Base-by-base conservation (phyloP, 2,888 invertebrate genomes). In the Drosophila cognata region DNA sequence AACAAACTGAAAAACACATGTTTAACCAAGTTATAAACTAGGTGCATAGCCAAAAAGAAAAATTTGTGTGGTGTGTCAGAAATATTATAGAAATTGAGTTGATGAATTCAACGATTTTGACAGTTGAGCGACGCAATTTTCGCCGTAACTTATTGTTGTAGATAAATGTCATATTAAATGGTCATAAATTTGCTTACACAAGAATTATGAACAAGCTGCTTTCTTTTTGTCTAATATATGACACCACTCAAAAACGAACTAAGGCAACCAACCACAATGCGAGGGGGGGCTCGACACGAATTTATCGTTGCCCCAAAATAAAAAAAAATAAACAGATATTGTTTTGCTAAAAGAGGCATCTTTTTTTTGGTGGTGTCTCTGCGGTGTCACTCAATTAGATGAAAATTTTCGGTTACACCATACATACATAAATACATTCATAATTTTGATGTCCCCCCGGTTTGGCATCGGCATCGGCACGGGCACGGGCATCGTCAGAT, bases 311-410 rank as follows among this genome's bases (percentile, higher is more conserved):
- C 67, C 68, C 55, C 41, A 25, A 52, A 65, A 41, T 13, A 21
- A 55, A 59, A 61, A 56, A 63, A 62, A 69, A 55, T 25, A 46
- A 25, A 36, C 55, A 55, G 25, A 25, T 55, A 10, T 36, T 55
- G 21, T 55, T 18, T 60, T 67, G 76, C 78, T 71, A 64, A 81
- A 81, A 64, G 74, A 68, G 71, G 66, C 74, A 63, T 60, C 55
- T 36, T 16, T 28, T 28, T n/a, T 6, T 33, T 10, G 2, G 25
- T 8, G 11, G 36, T 69, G 74, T 61, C 38, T 67, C 60, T 71
- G 74, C 71, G 78, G 80, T 82, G 88, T 72, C 80, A 78, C 89
- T 88, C 88, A 89, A 88, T 88, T 88, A 89, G 82, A 77, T 52
- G 58, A 55, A 78, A 70, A 80, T 85, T 78, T 81, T 77, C 48